Base-by-base conservation (phyloP, 2,888 invertebrate genomes). In the Trichopoda pennipes region DNA sequence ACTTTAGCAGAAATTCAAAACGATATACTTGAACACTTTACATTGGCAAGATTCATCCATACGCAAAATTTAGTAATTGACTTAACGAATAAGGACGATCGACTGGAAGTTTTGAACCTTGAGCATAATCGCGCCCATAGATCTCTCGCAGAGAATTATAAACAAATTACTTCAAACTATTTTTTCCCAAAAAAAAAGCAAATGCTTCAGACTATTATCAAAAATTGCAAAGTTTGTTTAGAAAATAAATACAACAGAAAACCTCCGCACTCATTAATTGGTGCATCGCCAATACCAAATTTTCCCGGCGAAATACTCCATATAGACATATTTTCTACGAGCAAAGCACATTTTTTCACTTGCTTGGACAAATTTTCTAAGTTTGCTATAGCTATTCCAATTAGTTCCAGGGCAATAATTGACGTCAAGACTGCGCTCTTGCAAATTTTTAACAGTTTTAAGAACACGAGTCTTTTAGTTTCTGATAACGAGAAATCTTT, bases 211-310 rank as follows among this genome's bases (percentile, higher is more conserved):
- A 35, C 47, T 16, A 72, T 76, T 35, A 64, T 63, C 42, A 64
- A 32, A 19, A 76, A 66, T 60, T 72, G 70, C 35, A 76, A 72
- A 79, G 75, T 60, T 61, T 75, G 66, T 38, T 44, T 63, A 23
- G 58, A 77, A 55, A 76, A 61, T 49, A 69, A 70, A 60, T 77
- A 77, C 16, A 77, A 69, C 4, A 77, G 77, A 17, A 61, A 69
- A 63, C 77, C 63, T 17, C 19, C 70, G 64, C 55, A 70, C 56
- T 44, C 63, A 38, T 47, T 63, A 32, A 53, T 77, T 14, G 64
- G 74, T 44, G 53, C 53, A 28, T 56, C 74, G 32, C 74, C 56
- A 23, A 55, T 74, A 55, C 64, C 64, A 19, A 56, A 64, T 44
- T 53, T 55, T 64, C 74, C 74, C 7, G 64, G 56, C 10, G 47